Conservation (phyloP, 2,113 vertebrate species). For the Saiga tatarica region DNA sequence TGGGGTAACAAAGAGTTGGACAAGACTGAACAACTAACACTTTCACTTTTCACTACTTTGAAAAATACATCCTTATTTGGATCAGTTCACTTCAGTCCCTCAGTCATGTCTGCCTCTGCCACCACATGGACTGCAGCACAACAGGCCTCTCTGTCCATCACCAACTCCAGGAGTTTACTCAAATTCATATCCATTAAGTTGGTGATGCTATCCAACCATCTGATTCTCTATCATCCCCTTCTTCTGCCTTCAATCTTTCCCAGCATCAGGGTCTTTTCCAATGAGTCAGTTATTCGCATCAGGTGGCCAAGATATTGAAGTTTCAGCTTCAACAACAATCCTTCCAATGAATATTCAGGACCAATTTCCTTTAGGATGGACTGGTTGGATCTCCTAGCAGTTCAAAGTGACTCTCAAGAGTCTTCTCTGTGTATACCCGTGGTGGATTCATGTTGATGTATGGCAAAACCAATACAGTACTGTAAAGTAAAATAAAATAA, state of each 20-base stretch:
- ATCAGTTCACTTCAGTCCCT: background rate
- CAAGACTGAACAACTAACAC: background rate
- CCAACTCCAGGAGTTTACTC: background rate
- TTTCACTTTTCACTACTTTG: background rate
- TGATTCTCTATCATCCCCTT: too few relatives aligned
- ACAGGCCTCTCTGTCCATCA: background rate
- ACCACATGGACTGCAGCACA: background rate
- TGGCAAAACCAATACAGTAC: too few relatives aligned
- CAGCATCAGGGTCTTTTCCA: background rate
- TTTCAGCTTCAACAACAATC: background rate
- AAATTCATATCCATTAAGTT: background rate
- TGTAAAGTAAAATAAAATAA: too few relatives aligned
- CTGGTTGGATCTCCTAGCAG: background rate
- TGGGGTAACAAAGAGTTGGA: background rate
- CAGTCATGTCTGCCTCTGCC: background rate
- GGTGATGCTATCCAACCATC: too few relatives aligned
- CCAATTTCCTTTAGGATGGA: background rate
- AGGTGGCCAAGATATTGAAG: background rate
- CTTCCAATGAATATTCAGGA: background rate
- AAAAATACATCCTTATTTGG: background rate
- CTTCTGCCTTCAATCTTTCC: background rate
- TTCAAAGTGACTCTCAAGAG: background rate
- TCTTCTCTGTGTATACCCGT: background rate
- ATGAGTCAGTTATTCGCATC: background rate
- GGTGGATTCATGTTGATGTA: too few relatives aligned